Evolutionary conservation across 2,113 vertebrate genomes (phyloP).

Genomic region (Arothron firmamentum): DNA sequence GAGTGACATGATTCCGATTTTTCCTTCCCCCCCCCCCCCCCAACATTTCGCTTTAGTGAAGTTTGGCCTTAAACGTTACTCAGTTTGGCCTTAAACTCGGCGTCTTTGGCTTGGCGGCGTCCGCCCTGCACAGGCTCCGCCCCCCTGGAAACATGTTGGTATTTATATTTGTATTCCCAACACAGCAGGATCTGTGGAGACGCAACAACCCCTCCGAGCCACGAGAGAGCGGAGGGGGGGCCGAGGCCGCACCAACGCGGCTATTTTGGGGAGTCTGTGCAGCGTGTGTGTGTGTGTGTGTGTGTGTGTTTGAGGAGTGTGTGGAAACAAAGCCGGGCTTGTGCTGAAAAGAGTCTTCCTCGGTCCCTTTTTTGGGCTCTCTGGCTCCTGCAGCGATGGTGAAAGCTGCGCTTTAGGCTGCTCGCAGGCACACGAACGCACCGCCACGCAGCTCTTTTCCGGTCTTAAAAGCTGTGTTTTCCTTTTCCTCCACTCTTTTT

Average conservation of each 20-base stretch:
- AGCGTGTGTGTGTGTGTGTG: slow-evolving; percentile 9
- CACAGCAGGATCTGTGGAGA: slow-evolving; percentile 44
- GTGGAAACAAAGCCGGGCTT: slow-evolving; percentile 14
- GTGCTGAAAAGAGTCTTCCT: slow-evolving; percentile 1
- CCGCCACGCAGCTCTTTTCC: slow-evolving; percentile 12
- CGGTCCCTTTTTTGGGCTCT: slow-evolving; percentile 8
- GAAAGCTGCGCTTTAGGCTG: slow-evolving; percentile 28
- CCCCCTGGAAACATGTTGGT: slow-evolving; percentile 29
- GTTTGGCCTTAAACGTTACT: slow-evolving; percentile 21
- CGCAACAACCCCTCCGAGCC: slow-evolving; percentile 33
- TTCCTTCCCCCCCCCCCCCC: no score
- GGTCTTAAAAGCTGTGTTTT: slow-evolving; percentile 3
- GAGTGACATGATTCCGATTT: no score
- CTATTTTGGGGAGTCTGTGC: slow-evolving; percentile 23
- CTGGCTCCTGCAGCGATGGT: slow-evolving; percentile 19
- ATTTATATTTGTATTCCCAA: slow-evolving; percentile 54
- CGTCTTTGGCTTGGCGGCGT: slow-evolving; percentile 1
- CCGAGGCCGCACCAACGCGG: neutral
- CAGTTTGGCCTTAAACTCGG: slow-evolving; percentile 14
- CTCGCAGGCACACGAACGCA: slow-evolving; percentile 1
- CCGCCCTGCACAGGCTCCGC: slow-evolving; percentile 21
- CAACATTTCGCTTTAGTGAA: neutral
- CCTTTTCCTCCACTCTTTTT: slow-evolving; percentile 29
- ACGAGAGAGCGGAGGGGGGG: neutral
- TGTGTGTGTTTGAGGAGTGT: slow-evolving; percentile 8